Base-by-base conservation (phyloP, 2,888 invertebrate species). In the Mechanitis messenoides region DNA sequence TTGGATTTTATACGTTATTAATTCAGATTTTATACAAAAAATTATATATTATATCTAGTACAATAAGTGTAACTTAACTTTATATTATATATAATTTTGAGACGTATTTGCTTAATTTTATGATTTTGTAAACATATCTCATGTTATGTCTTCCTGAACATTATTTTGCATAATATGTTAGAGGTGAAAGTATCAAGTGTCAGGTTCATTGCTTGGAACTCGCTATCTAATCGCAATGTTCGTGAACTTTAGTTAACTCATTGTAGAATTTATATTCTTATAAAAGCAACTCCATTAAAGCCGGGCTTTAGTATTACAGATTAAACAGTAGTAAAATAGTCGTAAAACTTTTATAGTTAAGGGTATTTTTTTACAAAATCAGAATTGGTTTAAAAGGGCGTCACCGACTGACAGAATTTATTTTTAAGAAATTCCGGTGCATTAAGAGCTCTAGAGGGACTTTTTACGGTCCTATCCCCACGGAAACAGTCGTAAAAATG, bases 241-340 rank as follows among this genome's bases (percentile, higher is more conserved):
- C 66, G 53, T 69, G 67, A 68, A 70, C 69, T 66, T 69, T 67
- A 66, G 60, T 65, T 66, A 58, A 69, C 57, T 60, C 53, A 58
- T 67, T 67, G 73, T 71, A 64, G 68, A 64, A 68, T 68, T 3
- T 42, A 42, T 42, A 11, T 42, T 7, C 3, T 7, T 42, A 42
- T 69, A 71, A 72, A 74, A 58, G 56, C 58, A 58, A 64, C 73
- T 73, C 75, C 72, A 68, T 72, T 71, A 73, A 78, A 75, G 77
- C 80, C 82, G 79, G 67, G 68, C 78, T 77, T 79, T 85, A 81
- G 80, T 77, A 72, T 77, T 73, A 73, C 79, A 87, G 85, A 86
- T 87, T 88, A 87, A 87, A 87, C 83, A 84, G 86, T 85, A 85
- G 84, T 89, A 87, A 89, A 88, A 83, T 64, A 65, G 64, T 81